Base-by-base conservation (phyloP, 2,888 invertebrate genomes). In the Macropis europaea region DNA sequence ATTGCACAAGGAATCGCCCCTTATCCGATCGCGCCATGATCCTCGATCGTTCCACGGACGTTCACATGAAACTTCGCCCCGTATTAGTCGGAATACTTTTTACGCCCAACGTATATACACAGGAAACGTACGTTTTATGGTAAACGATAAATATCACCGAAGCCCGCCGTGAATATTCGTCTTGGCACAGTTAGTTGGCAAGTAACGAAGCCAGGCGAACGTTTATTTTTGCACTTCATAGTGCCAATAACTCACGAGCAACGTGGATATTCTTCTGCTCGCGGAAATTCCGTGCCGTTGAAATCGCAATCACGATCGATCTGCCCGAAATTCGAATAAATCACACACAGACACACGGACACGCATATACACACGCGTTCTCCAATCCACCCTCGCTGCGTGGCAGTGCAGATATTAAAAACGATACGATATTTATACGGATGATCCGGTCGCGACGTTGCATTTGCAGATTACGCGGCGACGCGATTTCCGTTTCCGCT, bases 161-260 rank as follows among this genome's bases (percentile, higher is more conserved):
- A 64, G 53, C 63, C 63, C 34, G 50, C 72, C 56, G 61, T 61
- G 75, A 77, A 75, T 77, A 78, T 77, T 81, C 75, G 73, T 64
- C 70, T 77, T 80, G 79, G 79, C 79, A 80, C 81, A 61, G 77
- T 71, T 66, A 71, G 68, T 47, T 81, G 79, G 81, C 79, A 80
- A 80, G 75, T 72, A 77, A 75, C 77, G 75, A 70, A 75, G 75
- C 77, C 72, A 61, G n/a, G 60, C 40, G 42, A 59, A 70, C 79
- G 79, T 81, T 80, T 80, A 81, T 75, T 77, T 77, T 81, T 81
- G 56, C 77, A 61, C 68, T 75, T 75, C 75, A 66, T 75, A 68
- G 78, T n/a, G 66, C 66, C 68, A 54, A 75, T 80, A 80, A 80
- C 70, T 80, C 75, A 80, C 52, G 63, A 42, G 9, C 3, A 11